Base-by-base conservation (phyloP, 2,797 vertebrate genomes). In the Ciconia nigra region DNA sequence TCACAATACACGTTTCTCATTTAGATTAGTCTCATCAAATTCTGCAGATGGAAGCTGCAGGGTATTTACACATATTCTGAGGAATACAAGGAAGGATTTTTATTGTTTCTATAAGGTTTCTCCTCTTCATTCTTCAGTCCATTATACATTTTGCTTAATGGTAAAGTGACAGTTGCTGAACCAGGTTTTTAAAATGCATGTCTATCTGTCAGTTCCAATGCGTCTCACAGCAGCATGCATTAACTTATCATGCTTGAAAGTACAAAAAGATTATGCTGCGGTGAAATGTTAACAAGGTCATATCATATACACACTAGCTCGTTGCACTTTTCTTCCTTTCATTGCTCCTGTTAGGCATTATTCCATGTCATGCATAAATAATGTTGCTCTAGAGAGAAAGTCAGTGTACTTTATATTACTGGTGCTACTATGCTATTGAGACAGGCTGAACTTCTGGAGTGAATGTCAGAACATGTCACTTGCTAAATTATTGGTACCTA, bases 241-340 rank as follows among this genome's bases (percentile, higher is more conserved):
- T 97, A 96, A 92, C 79, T 96, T 91, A 84, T 54, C 88, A 76
- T 72, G 86, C 93, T 90, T 94, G 89, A 91, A 91, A 93, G 83
- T 90, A 96, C 92, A 85, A 90, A 93, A 93, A 97, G 89, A 93
- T 96, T 94, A 85, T 81, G 85, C 78, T 83, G 87, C 3, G 6
- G 72, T 85, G 91, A 91, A 93, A 93, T 90, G 93, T 96, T 97
- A 97, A 95, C 96, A 96, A 96, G 94, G 92, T 97, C 95, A 83
- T 94, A 96, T 94, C 89, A 95, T 82, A 93, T 66, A 93, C 87
- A 94, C 59, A 90, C 78, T 79, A 95, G 65, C 81, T 93, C 49
- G 8, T 82, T 96, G 94, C 91, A 95, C 90, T 96, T 96, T 92
- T 92, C 89, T 92, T 96, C 91, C 80, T 97, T 97, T 95, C 74